Evolutionary conservation across 2,113 vertebrate species (phyloP).

Genomic region (Phocoena phocoena): DNA sequence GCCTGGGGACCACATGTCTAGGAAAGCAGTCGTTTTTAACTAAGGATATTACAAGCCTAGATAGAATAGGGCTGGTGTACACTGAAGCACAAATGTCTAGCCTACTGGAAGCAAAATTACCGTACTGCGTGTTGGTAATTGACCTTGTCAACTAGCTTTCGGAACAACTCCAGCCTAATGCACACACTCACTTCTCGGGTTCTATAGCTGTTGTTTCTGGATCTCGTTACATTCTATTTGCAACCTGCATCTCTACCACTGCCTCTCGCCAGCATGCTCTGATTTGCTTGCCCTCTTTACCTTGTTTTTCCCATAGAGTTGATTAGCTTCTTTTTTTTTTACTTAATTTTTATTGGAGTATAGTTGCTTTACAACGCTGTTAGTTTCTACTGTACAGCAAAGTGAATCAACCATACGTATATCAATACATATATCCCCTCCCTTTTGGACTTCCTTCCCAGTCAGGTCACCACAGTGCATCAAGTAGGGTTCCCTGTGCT

Average conservation of each 20-base stretch:
- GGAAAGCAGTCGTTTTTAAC: slow-evolving; percentile 53
- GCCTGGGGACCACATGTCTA: slow-evolving; percentile 59
- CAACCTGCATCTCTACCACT: background rate
- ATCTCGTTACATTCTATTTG: background rate
- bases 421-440: too few relatives aligned
- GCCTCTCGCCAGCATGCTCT: too few relatives aligned
- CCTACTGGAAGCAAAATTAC: background rate
- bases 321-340: background rate
- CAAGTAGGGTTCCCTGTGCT: too few relatives aligned
- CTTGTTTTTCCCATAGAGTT: background rate
- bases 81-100: background rate
- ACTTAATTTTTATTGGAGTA: too few relatives aligned
- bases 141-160: slow-evolving; percentile 20
- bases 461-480: too few relatives aligned
- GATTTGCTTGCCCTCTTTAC: background rate
- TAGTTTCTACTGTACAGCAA: too few relatives aligned
- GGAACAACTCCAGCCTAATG: background rate
- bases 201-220: background rate
- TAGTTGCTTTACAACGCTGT: too few relatives aligned
- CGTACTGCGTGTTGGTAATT: background rate
- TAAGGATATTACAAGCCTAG: slow-evolving; percentile 4
- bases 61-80: background rate
- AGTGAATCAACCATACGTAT: too few relatives aligned
- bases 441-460: too few relatives aligned
- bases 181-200: background rate